These are phyloP conservation scores for Aplysia californica DNA, from an alignment of 1,140 invertebrate genomes.

Conservation along the genomic window DNA sequence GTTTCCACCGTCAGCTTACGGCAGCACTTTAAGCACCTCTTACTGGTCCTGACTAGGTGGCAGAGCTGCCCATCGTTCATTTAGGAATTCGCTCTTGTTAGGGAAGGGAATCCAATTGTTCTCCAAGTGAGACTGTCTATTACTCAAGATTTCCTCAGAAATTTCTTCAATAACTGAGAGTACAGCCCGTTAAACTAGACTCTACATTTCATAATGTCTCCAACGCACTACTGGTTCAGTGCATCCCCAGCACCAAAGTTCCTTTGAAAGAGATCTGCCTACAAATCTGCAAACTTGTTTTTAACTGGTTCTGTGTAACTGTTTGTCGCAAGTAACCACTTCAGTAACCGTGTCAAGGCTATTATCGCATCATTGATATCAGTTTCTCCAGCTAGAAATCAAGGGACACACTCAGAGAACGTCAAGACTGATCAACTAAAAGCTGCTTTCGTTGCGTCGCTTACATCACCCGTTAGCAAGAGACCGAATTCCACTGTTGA, in stretches of 20 bases:
- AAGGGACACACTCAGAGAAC: constrained; percentile 4
- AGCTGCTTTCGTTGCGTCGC: neutral
- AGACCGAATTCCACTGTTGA: neutral
- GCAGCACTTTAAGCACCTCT: neutral
- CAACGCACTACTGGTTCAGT: constrained; percentile 4
- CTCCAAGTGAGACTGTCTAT: constrained; percentile 19
- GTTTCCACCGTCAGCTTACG: constrained; percentile 27
- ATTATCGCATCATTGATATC: neutral
- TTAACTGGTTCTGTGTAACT: neutral
- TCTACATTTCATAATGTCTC: neutral
- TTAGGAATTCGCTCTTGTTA: constrained; percentile 20
- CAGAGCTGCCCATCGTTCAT: constrained; percentile 12
- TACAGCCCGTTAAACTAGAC: neutral
- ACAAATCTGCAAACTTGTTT: neutral
- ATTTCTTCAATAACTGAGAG: neutral
- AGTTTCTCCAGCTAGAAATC: constrained; percentile 9
- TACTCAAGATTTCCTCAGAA: constrained; percentile 20
- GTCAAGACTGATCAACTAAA: constrained; percentile 11
- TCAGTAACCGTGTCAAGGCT: neutral
- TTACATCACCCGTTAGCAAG: neutral
- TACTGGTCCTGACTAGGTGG: neutral
- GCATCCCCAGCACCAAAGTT: neutral
- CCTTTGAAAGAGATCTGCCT: neutral
- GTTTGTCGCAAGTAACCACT: neutral
- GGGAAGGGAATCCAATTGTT: constrained; percentile 5